phyloP scores from a whole-genome alignment of 1,140 invertebrate genomes.

The Tribolium castaneum region DNA sequence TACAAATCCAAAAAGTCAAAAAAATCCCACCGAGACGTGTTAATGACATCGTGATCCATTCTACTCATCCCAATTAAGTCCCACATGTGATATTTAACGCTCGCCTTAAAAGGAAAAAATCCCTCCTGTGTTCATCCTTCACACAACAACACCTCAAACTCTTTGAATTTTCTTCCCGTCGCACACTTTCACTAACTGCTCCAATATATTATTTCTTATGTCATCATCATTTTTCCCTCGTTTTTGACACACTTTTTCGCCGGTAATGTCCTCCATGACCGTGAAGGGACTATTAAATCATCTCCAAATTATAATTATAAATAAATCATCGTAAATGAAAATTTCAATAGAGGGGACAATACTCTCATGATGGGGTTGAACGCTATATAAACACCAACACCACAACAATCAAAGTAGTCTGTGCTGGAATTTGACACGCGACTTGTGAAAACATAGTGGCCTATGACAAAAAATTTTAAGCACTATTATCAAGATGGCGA shows the following conservation, averaged over 20 bases:
- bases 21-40: not conserved
- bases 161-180: not conserved
- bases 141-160: not conserved
- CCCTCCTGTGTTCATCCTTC: not conserved
- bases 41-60: conserved; percentile 17
- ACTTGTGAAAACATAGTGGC: too few relatives aligned
- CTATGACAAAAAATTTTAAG: not conserved
- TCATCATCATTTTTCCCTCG: too few relatives aligned
- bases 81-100: not conserved
- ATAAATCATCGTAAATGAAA: not conserved
- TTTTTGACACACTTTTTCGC: too few relatives aligned
- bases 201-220: not conserved
- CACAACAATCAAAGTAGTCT: not conserved
- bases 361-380: not conserved
- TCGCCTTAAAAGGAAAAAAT: not conserved
- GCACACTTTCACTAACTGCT: not conserved
- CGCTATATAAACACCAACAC: not conserved
- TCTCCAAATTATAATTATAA: not conserved
- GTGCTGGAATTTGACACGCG: too few relatives aligned
- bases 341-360: not conserved
- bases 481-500: not conserved
- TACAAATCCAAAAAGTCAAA: not conserved
- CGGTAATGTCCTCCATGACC: too few relatives aligned
- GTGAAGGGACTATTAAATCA: too few relatives aligned
- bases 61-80: not conserved